Conservation (phyloP, 2,888 invertebrate genomes). For the Celastrina argiolus region DNA sequence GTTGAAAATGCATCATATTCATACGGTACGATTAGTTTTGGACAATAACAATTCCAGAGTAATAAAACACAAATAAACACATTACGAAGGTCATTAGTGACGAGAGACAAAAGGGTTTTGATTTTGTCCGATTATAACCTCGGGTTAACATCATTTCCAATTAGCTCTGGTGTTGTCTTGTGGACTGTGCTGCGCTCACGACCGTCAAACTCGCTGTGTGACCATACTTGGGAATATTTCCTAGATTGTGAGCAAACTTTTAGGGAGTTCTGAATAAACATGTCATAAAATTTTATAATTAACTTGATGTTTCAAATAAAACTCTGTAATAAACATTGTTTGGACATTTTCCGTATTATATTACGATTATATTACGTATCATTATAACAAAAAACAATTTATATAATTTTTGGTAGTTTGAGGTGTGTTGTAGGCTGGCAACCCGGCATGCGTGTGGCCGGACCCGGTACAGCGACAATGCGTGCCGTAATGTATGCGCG, state of each 20-base stretch:
- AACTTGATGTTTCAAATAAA: too few species aligned
- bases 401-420: not conserved
- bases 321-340: too few species aligned
- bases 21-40: not conserved
- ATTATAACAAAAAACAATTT: too few species aligned
- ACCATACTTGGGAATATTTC: not conserved
- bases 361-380: too few species aligned
- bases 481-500: constrained; percentile 66
- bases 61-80: constrained; percentile 27
- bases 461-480: constrained; percentile 39
- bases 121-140: constrained; percentile 31
- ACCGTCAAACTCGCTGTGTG: not conserved
- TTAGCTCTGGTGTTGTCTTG: constrained; percentile 41
- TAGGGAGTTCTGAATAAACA: too few species aligned
- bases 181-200: constrained; percentile 27
- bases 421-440: not conserved
- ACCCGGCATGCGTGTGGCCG: constrained; percentile 45
- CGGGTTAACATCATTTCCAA: constrained; percentile 41
- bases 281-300: too few species aligned
- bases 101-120: constrained; percentile 22
- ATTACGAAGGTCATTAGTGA: constrained; percentile 14
- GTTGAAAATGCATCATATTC: constrained; percentile 1
- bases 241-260: not conserved
- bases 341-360: too few species aligned
- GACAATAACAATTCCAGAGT: constrained; percentile 25